Evolutionary conservation across 2,888 invertebrate genomes (phyloP).

Genomic region (Drosophila melanosoma): DNA sequence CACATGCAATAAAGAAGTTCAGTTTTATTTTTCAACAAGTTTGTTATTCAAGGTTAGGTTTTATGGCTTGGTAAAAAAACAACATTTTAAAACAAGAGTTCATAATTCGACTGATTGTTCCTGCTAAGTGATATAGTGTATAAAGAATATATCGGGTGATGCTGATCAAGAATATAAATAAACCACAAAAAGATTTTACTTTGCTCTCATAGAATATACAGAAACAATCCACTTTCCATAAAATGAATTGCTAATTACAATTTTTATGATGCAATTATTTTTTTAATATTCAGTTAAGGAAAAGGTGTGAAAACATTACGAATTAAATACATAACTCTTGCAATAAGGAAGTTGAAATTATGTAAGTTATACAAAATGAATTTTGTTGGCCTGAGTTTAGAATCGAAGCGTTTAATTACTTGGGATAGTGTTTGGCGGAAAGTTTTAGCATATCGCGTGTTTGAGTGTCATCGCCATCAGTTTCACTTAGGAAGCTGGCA

Average conservation of each 20-base stretch:
- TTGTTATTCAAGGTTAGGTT: neutral
- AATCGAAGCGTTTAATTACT: constrained; percentile 28
- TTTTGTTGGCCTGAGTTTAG: neutral
- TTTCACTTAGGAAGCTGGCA: constrained; percentile 60
- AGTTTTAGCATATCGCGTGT: constrained; percentile 63
- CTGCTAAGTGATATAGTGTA: neutral
- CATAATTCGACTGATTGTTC: neutral
- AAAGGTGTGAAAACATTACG: neutral
- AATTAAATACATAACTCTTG: neutral
- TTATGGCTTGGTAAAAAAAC: neutral
- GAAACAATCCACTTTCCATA: neutral
- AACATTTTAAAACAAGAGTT: neutral
- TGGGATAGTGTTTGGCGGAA: neutral
- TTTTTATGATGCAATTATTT: neutral
- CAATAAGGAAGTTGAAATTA: neutral
- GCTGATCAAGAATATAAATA: neutral
- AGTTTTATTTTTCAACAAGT: neutral
- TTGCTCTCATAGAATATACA: neutral
- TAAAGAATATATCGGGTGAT: neutral
- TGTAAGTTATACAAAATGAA: neutral
- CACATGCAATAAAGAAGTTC: neutral
- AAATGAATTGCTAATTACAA: neutral
- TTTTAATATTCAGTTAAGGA: neutral
- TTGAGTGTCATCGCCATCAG: constrained; percentile 64
- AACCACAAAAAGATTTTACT: neutral